Base-by-base conservation (phyloP, 2,797 vertebrate genomes). In the Karalla daura region DNA sequence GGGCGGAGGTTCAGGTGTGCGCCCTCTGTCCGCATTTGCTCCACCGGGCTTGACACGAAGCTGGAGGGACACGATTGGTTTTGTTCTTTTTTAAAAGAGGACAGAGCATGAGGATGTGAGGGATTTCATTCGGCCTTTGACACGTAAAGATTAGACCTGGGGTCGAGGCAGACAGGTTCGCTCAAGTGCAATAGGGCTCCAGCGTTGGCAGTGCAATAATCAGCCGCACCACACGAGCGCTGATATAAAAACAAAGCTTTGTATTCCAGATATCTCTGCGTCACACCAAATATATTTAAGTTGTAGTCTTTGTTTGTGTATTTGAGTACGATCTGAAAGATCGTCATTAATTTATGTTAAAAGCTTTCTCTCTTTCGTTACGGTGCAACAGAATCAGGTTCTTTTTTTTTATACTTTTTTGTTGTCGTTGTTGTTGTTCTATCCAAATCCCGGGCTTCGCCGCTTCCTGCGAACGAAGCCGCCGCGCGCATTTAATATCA, bases 261-360 rank as follows among this genome's bases (percentile, higher is more conserved):
- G 72, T 81, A 74, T 88, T 89, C 63, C n/a, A 72, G 74, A 81
- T 64, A 70, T 76, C 40, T 82, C 80, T 82, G 49, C 72, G 76
- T 67, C 66, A 86, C 88, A 93, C 90, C 92, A 94, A 93, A 93
- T 87, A 88, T 91, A 85, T 90, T 92, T 91, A 85, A 89, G 66
- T 89, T 91, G 33, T 86, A 80, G 70, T 85, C 45, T 78, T 68
- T 80, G 50, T 82, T 78, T 75, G 81, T 78, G 66, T 90, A 88
- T 92, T 87, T 89, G 86, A 83, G 65, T 60, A 44, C n/a, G 49
- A 68, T 40, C 47, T 52, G 37, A n/a, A 61, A 20, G 14, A 76
- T 68, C n/a, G n/a, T 72, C 43, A 58, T 33, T 70, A 18, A 53
- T 80, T 70, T 63, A 50, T 80, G 23, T 61, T 69, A 21, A 51